These are phyloP conservation scores for Sebastes flavidus DNA, from an alignment of 2,797 vertebrate genomes.

Conservation along the genomic window DNA sequence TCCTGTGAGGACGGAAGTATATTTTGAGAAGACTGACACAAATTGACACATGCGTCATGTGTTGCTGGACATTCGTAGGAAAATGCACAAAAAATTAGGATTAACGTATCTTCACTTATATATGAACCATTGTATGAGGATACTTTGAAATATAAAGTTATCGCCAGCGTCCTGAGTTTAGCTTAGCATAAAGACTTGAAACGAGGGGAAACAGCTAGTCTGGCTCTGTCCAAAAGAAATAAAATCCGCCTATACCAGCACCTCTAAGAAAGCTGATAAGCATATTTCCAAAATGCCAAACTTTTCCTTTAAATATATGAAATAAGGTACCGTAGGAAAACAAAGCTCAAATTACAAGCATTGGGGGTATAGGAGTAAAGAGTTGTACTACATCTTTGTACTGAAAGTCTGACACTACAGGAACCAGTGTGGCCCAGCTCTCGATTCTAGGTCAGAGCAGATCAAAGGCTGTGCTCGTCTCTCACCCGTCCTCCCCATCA, in stretches of 20 bases:
- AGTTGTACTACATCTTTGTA: not conserved
- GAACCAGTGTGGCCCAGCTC: constrained; percentile 16
- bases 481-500: constrained; percentile 14
- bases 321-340: not conserved
- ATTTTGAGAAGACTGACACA: no score
- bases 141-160: not conserved
- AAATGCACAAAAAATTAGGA: no score
- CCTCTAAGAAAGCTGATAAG: not conserved
- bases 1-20: no score
- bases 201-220: not conserved
- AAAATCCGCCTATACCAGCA: not conserved
- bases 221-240: not conserved
- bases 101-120: no score
- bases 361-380: not conserved
- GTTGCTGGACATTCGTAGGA: no score
- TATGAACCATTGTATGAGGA: accelerated
- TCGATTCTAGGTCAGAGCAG: constrained; percentile 41
- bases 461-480: constrained; percentile 36
- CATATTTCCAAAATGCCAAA: not conserved
- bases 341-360: not conserved
- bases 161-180: not conserved
- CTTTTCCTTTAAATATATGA: not conserved
- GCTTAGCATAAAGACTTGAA: not conserved
- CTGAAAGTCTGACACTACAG: not conserved
- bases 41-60: no score